phyloP scores from a whole-genome alignment of 1,140 invertebrate genomes.

The Coenobita brevimanus region DNA sequence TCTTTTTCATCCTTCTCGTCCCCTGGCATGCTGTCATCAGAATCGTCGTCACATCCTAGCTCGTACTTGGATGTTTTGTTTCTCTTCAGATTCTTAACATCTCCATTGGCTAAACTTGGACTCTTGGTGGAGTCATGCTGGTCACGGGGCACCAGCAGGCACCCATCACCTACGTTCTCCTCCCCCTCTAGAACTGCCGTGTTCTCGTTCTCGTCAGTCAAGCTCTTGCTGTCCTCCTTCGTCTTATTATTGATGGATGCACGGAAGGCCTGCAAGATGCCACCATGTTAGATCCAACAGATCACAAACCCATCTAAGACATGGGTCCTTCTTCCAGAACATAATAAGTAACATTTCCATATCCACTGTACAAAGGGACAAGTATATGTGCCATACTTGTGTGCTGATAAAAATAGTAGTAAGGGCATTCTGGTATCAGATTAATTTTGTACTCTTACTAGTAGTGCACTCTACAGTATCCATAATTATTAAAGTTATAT shows the following conservation, averaged over 20 bases:
- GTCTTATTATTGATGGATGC: conserved; percentile 45
- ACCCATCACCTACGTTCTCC: conserved; percentile 36
- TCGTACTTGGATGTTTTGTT: conserved; percentile 12
- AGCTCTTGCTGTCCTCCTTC: conserved; percentile 48
- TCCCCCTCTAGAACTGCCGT: conserved; percentile 40
- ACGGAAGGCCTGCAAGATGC: conserved; percentile 36
- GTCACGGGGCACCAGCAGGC: conserved; percentile 22
- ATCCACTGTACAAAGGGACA: no score
- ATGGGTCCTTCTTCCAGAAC: no score
- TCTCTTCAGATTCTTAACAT: conserved; percentile 14
- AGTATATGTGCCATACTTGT: no score
- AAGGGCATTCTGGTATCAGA: no score
- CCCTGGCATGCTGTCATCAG: conserved; percentile 42
- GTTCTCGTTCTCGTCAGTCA: conserved; percentile 60
- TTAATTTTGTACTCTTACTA: no score
- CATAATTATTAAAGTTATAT: no score
- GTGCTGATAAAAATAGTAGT: no score
- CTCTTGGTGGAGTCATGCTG: not conserved
- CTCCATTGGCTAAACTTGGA: conserved; percentile 27
- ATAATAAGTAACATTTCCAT: no score
- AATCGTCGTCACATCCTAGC: conserved; percentile 53
- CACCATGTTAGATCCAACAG: not conserved
- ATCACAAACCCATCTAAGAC: not conserved
- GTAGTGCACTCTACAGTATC: no score
- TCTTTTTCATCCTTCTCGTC: conserved; percentile 59